Percentiles rank a stretch among this genome's conserved stretches.
Conservation (phyloP, 1,140 invertebrate species). For the Drosophila fuyamai region DNA sequence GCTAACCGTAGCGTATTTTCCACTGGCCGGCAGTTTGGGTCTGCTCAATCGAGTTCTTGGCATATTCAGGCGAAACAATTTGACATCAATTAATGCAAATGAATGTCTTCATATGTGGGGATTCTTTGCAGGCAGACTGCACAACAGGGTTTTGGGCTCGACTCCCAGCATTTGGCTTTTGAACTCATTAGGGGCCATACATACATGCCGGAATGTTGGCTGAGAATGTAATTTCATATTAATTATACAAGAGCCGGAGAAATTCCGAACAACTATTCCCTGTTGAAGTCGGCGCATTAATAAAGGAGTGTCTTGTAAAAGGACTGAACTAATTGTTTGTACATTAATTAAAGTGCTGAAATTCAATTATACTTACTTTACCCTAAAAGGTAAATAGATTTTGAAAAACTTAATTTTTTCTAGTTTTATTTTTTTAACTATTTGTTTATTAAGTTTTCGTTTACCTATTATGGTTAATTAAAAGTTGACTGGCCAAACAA, state of each 20-base stretch:
- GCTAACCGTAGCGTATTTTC: slow-evolving; percentile 19
- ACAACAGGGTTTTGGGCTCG: background rate
- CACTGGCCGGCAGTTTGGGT: slow-evolving; percentile 6
- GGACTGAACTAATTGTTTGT: background rate
- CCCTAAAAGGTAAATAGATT: no score
- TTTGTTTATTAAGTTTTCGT: no score
- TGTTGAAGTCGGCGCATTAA: background rate
- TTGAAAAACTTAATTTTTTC: no score
- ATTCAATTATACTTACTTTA: background rate
- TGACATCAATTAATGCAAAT: slow-evolving; percentile 61
- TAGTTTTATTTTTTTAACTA: no score
- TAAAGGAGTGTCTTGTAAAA: background rate
- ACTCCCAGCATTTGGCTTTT: slow-evolving; percentile 22
- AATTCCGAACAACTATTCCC: slow-evolving; percentile 1
- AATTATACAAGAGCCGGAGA: slow-evolving; percentile 20
- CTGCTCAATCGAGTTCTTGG: slow-evolving; percentile 16
- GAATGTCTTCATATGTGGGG: slow-evolving; percentile 50
- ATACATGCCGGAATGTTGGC: slow-evolving; percentile 22
- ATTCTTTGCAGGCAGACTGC: slow-evolving; percentile 26
- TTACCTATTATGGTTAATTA: no score
- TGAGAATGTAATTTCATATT: slow-evolving; percentile 43
- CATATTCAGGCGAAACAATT: slow-evolving; percentile 51
- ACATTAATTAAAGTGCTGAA: background rate
- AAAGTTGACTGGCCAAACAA: no score
- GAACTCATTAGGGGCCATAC: slow-evolving; percentile 36